These are phyloP conservation scores for Lamellibrachia columna DNA, from an alignment of 2,888 invertebrate genomes.

Conservation along the genomic window DNA sequence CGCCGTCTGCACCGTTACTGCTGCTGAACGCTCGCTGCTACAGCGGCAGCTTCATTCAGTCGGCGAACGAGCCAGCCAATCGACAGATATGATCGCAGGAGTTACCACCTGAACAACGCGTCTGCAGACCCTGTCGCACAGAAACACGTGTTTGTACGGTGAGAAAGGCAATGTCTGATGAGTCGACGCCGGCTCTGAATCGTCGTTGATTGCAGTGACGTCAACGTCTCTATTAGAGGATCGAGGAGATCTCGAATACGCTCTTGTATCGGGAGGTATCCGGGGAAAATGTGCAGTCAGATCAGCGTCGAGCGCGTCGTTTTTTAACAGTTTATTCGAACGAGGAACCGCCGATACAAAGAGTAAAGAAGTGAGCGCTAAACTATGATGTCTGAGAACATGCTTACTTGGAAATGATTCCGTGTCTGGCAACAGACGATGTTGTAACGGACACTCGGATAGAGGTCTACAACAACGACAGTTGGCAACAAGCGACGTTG, in stretches of 20 bases:
- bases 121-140: not conserved
- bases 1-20: not conserved
- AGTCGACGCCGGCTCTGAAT: not conserved
- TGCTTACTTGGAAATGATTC: not conserved
- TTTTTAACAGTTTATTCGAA: not conserved
- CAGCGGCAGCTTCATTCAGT: not conserved
- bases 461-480: not conserved
- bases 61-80: too few species aligned
- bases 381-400: not conserved
- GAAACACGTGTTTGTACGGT: not conserved
- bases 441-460: not conserved
- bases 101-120: not conserved
- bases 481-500: not conserved
- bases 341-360: not conserved
- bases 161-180: not conserved
- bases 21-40: not conserved
- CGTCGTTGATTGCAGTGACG: not conserved
- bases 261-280: not conserved
- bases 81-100: not conserved
- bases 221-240: not conserved
- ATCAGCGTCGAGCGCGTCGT: not conserved
- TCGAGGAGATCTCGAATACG: not conserved
- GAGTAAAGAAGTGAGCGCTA: not conserved
- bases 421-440: not conserved
- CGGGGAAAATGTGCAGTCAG: not conserved